Evolutionary conservation across 2,113 vertebrate species (phyloP), one percentile per base, ranked within the genome.

Genomic region (Perognathus longimembris): DNA sequence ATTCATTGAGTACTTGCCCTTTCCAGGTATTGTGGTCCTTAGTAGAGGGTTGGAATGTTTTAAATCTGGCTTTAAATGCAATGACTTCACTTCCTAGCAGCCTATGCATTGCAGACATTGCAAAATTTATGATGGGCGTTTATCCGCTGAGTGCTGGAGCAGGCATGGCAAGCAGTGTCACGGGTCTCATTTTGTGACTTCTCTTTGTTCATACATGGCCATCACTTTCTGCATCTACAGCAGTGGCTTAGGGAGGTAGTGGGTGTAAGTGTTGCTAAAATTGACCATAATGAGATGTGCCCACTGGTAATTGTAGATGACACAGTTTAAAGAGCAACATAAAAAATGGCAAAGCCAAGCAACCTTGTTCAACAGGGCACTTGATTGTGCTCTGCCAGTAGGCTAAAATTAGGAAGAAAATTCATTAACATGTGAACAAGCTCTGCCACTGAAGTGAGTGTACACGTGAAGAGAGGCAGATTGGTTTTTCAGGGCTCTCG

Each of bases 351-450:
- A 63, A n/a, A 34, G 54, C 63, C 36, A 30, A 89, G 73, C 42
- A 80, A 8, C 83, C 50, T 54, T 54, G 66, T 54, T 64, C 66
- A 61, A 0, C 32, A 42, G 17, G 77, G 45, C 11, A 40, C 28
- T 77, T 1, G 73, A 24, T 69, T 82, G 76, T 66, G 57, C 66
- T 26, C 4, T 22, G 71, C 21, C 24, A 42, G 38, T 34, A 32
- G 82, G 74, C 61, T 82, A 73, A 90, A 88, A 83, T 70, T 32
- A 85, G 77, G 57, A 80, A 40, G 30, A 17, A 45, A 8, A 45
- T 45, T 45, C 75, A 85, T 81, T 83, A 95, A 69, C 42, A 6
- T 2, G 21, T 85, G 85, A 67, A 54, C 54, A 77, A 81, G 64
- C 20, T 85, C 36, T 79, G 84, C 30, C 32, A 0, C 21, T 11